phyloP scores from a whole-genome alignment of 1,140 invertebrate species.

The Lepidotrigona ventralis region DNA sequence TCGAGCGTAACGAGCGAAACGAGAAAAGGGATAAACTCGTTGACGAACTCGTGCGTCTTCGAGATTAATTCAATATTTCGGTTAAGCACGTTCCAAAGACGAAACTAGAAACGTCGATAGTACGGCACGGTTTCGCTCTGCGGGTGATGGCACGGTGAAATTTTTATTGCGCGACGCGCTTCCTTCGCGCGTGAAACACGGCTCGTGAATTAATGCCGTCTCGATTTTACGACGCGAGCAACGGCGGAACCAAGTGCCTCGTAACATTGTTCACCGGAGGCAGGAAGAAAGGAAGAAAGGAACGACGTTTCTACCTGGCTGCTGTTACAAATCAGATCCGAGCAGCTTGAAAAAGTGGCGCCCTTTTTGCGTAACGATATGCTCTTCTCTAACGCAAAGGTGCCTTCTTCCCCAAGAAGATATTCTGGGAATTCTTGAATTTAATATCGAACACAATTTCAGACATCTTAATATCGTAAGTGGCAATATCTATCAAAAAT shows the following conservation, averaged over 20 bases:
- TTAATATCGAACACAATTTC: too few relatives aligned
- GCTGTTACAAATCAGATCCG: not conserved
- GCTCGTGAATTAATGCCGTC: not conserved
- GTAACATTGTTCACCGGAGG: not conserved
- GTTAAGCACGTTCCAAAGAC: not conserved
- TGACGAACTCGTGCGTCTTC: too few relatives aligned
- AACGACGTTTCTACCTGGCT: too few relatives aligned
- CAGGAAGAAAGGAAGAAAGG: not conserved
- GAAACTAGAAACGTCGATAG: not conserved
- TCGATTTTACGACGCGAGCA: conserved; percentile 1
- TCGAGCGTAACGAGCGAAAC: not conserved
- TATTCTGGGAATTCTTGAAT: too few relatives aligned
- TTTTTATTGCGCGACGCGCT: not conserved
- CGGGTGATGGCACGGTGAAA: not conserved
- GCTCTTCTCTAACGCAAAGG: too few relatives aligned
- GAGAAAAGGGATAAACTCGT: not conserved
- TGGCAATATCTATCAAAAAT: not conserved
- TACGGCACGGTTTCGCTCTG: not conserved
- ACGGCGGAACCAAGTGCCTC: not conserved
- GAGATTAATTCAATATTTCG: not conserved
- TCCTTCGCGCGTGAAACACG: not conserved
- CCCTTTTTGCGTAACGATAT: not conserved
- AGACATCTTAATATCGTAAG: not conserved
- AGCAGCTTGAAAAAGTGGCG: not conserved
- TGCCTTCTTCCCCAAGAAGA: too few relatives aligned